Evolutionary conservation across 2,113 vertebrate species (phyloP).

Genomic region (Arvicanthis niloticus): DNA sequence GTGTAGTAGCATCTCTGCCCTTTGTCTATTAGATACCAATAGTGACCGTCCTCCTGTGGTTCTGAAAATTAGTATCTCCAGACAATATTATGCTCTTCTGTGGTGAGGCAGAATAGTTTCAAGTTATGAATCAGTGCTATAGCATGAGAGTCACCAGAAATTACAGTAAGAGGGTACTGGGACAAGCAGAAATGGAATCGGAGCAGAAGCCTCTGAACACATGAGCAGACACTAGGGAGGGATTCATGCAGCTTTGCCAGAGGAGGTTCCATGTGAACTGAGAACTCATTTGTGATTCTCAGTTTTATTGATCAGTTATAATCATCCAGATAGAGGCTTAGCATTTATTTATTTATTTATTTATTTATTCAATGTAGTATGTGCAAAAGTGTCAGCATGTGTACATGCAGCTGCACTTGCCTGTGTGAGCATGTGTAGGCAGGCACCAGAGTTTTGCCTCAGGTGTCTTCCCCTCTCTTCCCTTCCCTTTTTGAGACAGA

Average conservation of each 20-base stretch:
- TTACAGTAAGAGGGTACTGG: not conserved
- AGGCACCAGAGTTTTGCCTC: not conserved
- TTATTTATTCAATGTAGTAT: not conserved
- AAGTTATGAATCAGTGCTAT: not conserved
- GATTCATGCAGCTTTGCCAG: not conserved
- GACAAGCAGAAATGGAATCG: not conserved
- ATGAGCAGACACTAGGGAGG: not conserved
- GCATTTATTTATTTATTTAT: not conserved
- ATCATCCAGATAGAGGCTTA: constrained; percentile 47
- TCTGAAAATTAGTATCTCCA: not conserved
- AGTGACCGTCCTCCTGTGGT: not conserved
- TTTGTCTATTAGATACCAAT: not conserved
- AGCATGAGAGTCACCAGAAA: not conserved
- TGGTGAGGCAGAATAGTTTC: not conserved
- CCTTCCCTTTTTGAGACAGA: not conserved
- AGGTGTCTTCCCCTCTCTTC: not conserved
- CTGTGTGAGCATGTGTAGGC: not conserved
- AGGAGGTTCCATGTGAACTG: not conserved
- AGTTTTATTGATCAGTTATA: constrained; percentile 38
- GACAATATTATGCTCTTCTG: not conserved
- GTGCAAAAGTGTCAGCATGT: too few relatives aligned
- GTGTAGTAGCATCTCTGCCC: not conserved
- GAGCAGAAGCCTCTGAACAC: not conserved
- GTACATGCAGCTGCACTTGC: not conserved
- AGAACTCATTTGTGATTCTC: constrained; percentile 46